A percentile compares a stretch with the other conserved stretches of the same genome.
Conservation (phyloP, 2,888 invertebrate genomes). For the Ormyrus rosae region DNA sequence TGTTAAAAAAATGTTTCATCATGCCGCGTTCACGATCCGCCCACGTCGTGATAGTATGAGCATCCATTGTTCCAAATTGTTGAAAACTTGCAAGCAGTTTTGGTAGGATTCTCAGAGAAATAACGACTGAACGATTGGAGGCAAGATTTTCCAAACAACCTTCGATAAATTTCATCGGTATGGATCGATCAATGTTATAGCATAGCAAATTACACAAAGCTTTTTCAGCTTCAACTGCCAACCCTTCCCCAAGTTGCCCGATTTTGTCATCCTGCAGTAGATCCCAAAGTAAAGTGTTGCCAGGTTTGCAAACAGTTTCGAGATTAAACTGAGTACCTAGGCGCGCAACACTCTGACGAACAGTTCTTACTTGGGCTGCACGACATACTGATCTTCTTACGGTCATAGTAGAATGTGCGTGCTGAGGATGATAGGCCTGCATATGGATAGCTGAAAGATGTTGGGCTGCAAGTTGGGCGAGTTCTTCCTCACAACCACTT, state of each 20-base stretch:
- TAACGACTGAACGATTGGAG: constrained; percentile 91
- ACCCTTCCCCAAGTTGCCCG: constrained; percentile 90
- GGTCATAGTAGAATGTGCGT: constrained; percentile 68
- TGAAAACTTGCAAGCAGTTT: constrained; percentile 94
- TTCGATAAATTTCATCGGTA: constrained; percentile 95
- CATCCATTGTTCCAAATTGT: constrained; percentile 90
- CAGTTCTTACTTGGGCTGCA: constrained; percentile 64
- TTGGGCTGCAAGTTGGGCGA: constrained; percentile 85
- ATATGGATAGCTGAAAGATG: constrained; percentile 73
- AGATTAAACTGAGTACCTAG: constrained; percentile 77
- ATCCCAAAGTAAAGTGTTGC: constrained; percentile 96
- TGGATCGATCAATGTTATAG: constrained; percentile 92
- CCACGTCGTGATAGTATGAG: constrained; percentile 92
- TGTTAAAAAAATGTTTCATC: constrained; percentile 95
- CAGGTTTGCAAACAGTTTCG: constrained; percentile 91
- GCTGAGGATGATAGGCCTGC: constrained; percentile 74
- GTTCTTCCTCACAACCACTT: constrained; percentile 90
- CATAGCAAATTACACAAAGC: constrained; percentile 92
- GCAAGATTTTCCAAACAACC: constrained; percentile 94
- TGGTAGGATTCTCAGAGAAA: constrained; percentile 91
- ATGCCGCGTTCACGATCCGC: constrained; percentile 94
- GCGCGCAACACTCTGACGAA: constrained; percentile 63
- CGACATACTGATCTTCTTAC: constrained; percentile 69
- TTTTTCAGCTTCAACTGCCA: constrained; percentile 95
- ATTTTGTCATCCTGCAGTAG: constrained; percentile 93